phyloP scores from a whole-genome alignment of 1,140 invertebrate genomes.

The Dryas iulia region DNA sequence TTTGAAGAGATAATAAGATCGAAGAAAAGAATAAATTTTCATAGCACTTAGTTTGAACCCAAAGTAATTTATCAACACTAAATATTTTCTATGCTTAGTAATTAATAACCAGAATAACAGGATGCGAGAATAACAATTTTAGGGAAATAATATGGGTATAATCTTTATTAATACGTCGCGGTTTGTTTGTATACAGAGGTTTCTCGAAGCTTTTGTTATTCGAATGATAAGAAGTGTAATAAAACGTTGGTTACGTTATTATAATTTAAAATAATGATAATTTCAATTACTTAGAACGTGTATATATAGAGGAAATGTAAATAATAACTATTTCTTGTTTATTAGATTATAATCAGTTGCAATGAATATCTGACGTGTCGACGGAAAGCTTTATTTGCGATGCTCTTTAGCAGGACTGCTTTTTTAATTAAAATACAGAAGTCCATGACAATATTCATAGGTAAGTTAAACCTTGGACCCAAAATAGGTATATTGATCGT shows the following conservation, averaged over 20 bases:
- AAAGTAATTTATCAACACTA: neutral
- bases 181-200: constrained; percentile 7
- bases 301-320: neutral
- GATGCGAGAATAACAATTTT: neutral
- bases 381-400: neutral
- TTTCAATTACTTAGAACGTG: neutral
- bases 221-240: constrained; percentile 5
- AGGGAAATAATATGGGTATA: constrained; percentile 1
- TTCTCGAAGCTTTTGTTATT: constrained; percentile 14
- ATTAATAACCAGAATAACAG: neutral
- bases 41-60: too few species aligned
- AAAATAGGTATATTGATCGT: neutral
- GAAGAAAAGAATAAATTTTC: too few species aligned
- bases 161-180: neutral
- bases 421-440: neutral
- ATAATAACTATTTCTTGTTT: neutral
- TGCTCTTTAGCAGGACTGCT: neutral
- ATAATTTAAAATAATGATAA: constrained; percentile 1
- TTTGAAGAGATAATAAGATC: too few species aligned
- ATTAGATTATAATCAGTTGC: neutral
- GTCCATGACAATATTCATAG: too few species aligned
- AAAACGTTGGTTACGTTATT: neutral
- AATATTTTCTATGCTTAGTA: neutral
- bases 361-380: neutral
- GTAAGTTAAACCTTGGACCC: too few species aligned